Evolutionary conservation across 2,888 invertebrate species (phyloP).

Genomic region (Siphlonurus alternatus): DNA sequence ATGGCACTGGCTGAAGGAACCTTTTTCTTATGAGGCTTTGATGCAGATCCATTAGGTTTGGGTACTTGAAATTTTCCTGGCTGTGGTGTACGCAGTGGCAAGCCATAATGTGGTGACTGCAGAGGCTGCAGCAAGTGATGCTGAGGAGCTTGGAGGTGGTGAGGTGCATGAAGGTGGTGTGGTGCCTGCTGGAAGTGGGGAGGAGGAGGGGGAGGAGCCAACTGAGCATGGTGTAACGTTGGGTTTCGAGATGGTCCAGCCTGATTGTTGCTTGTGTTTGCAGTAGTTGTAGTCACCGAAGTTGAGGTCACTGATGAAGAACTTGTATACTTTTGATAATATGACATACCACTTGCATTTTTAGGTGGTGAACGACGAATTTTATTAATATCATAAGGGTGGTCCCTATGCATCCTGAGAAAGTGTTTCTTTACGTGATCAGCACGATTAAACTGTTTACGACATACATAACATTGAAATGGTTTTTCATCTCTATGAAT

Average conservation of each 20-base stretch:
- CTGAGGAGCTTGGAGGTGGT: constrained; percentile 6
- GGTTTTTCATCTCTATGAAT: constrained; percentile 88
- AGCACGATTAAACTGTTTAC: constrained; percentile 83
- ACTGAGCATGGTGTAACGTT: neutral
- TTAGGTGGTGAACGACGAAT: constrained; percentile 41
- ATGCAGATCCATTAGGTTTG: neutral
- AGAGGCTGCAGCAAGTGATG: constrained; percentile 11
- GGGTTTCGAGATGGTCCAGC: neutral
- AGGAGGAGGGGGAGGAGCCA: neutral
- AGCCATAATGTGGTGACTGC: neutral
- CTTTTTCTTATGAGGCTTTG: neutral
- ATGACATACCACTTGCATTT: constrained; percentile 17
- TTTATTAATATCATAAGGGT: constrained; percentile 69
- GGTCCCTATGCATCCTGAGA: constrained; percentile 77
- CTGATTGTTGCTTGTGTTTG: neutral
- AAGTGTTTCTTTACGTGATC: constrained; percentile 93
- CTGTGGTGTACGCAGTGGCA: constrained; percentile 8
- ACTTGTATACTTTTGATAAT: constrained; percentile 14
- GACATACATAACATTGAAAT: constrained; percentile 82
- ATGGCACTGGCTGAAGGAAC: too few species aligned
- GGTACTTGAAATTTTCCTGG: neutral
- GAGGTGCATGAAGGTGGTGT: constrained; percentile 8
- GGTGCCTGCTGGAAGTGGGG: neutral
- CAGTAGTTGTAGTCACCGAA: neutral
- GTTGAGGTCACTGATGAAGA: neutral